phyloP scores from a whole-genome alignment of 2,888 invertebrate species.

The Orgyia antiqua region DNA sequence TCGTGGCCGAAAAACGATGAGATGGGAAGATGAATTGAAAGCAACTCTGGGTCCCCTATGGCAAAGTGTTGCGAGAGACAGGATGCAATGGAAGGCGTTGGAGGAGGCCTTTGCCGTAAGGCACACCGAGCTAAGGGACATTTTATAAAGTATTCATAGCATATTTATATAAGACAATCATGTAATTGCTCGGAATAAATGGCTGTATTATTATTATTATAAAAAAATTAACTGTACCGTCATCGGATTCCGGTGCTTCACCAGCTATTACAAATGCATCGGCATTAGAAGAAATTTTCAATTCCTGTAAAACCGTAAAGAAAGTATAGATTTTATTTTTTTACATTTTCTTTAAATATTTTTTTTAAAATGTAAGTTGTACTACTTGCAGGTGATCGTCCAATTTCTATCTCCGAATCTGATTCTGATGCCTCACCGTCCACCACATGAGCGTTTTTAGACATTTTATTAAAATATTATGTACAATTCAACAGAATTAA shows the following conservation, averaged over 20 bases:
- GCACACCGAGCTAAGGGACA: too few species aligned
- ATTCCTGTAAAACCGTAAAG: conserved; percentile 25
- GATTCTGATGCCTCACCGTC: conserved; percentile 70
- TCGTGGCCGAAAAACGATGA: too few species aligned
- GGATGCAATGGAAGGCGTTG: too few species aligned
- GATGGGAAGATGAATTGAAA: too few species aligned
- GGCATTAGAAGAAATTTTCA: conserved; percentile 17
- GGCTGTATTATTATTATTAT: too few species aligned
- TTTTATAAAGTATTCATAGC: too few species aligned
- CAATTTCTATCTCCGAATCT: conserved; percentile 63
- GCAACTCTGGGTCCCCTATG: too few species aligned
- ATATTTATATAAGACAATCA: too few species aligned
- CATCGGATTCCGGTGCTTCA: conserved; percentile 66
- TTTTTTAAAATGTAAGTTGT: not conserved
- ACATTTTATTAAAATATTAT: conserved; percentile 32
- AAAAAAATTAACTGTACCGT: too few species aligned
- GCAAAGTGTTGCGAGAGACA: too few species aligned
- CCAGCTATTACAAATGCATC: conserved; percentile 55
- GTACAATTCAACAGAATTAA: not conserved
- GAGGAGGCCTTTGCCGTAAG: too few species aligned
- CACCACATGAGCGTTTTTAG: conserved; percentile 53
- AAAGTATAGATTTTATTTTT: not conserved
- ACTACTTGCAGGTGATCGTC: conserved; percentile 53
- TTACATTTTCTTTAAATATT: not conserved
- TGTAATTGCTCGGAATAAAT: too few species aligned